Percentiles rank a stretch among this genome's conserved stretches.
Conservation (phyloP, 2,113 vertebrate genomes). For the Cervus canadensis region DNA sequence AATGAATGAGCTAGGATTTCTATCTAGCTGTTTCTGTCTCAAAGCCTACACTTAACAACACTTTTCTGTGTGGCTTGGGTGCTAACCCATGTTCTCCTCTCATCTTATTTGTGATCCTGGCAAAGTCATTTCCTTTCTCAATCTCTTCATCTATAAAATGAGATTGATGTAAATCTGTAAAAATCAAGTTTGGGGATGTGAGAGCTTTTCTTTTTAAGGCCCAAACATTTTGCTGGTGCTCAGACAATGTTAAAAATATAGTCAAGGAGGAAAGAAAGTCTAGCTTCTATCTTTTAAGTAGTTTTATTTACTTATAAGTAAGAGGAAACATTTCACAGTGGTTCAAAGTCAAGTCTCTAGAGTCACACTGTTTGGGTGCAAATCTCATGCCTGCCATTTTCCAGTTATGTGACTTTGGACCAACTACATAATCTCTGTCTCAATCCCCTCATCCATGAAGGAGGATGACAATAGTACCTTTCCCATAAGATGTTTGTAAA, state of each 20-base stretch:
- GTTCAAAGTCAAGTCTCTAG: neutral
- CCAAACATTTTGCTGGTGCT: neutral
- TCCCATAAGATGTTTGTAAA: neutral
- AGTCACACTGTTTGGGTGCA: accelerated
- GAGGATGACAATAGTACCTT: neutral
- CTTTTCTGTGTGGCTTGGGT: neutral
- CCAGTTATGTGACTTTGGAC: neutral
- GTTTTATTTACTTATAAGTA: neutral
- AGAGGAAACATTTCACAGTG: neutral
- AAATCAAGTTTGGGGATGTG: neutral
- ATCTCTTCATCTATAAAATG: neutral
- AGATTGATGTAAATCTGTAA: neutral
- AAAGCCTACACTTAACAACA: too few species aligned
- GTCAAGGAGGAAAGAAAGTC: neutral
- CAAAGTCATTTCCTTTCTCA: neutral
- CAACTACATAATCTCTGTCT: neutral
- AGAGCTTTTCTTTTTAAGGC: neutral
- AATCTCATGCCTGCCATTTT: neutral
- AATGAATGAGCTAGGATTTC: neutral
- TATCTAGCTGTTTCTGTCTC: neutral
- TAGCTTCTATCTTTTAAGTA: neutral
- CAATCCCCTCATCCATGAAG: neutral
- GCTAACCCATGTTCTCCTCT: neutral
- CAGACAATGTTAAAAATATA: neutral
- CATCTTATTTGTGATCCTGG: neutral